These are phyloP conservation scores for Diorhabda sublineata DNA, from an alignment of 1,140 invertebrate species.

Conservation along the genomic window DNA sequence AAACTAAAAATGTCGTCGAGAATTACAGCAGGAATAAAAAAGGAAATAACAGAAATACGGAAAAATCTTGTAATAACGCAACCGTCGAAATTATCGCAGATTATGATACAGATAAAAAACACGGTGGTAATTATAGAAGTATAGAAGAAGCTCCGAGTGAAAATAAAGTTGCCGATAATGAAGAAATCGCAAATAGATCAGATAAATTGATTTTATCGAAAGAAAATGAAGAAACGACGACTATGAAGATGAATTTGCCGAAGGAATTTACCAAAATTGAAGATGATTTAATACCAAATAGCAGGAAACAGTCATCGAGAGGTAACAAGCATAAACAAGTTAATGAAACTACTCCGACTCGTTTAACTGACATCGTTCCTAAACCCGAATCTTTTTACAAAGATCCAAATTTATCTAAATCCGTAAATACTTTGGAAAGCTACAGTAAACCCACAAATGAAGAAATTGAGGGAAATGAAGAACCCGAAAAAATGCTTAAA, in stretches of 20 bases:
- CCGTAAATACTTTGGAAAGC: slow-evolving; percentile 16
- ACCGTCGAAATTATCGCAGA: slow-evolving; percentile 28
- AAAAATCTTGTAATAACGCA: neutral
- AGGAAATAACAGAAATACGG: slow-evolving; percentile 5
- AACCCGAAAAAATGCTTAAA: neutral
- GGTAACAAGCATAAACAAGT: neutral
- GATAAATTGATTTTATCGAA: too few species aligned
- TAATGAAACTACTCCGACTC: neutral
- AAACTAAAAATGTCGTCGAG: slow-evolving; percentile 23
- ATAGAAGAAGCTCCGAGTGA: neutral
- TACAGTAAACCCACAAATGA: neutral
- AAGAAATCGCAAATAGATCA: neutral
- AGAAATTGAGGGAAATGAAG: slow-evolving; percentile 19
- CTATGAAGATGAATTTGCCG: too few species aligned
- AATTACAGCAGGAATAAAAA: slow-evolving; percentile 21
- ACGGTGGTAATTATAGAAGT: slow-evolving; percentile 22
- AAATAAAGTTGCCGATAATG: neutral
- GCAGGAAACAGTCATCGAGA: too few species aligned
- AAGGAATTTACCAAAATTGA: too few species aligned
- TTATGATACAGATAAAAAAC: slow-evolving; percentile 14
- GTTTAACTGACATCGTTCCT: slow-evolving; percentile 29
- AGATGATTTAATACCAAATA: too few species aligned
- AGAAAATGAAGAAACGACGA: too few species aligned
- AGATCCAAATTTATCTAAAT: slow-evolving; percentile 27
- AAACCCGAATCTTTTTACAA: slow-evolving; percentile 35